A percentile compares a stretch with the other conserved stretches of the same genome.
Evolutionary conservation across 2,113 vertebrate genomes (phyloP).

Genomic region (Lophius piscatorius): DNA sequence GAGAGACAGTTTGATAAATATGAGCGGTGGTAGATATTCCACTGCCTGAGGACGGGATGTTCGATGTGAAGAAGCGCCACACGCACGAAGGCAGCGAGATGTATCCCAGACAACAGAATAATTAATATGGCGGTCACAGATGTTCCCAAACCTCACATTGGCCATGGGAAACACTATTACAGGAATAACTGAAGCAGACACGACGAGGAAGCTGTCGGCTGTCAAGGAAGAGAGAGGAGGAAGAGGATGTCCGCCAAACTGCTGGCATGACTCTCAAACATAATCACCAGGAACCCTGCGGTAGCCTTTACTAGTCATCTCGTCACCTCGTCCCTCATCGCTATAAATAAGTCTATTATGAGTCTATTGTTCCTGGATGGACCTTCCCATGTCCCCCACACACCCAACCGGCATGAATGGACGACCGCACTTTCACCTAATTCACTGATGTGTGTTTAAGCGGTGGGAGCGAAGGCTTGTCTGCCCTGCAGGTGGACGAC

Average conservation of each 20-base stretch:
- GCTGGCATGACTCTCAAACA: conserved; percentile 58
- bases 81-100: not conserved
- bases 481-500: conserved; percentile 38
- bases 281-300: conserved; percentile 42
- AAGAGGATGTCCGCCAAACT: conserved; percentile 64
- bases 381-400: conserved; percentile 32
- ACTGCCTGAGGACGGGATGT: not conserved
- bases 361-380: conserved; percentile 66
- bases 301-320: conserved; percentile 47
- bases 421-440: conserved; percentile 59
- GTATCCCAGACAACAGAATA: conserved; percentile 28
- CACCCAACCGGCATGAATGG: conserved; percentile 1
- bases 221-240: conserved; percentile 47
- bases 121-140: conserved; percentile 44
- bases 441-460: conserved; percentile 35
- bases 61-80: conserved; percentile 2
- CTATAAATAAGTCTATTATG: conserved; percentile 65
- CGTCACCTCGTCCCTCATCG: conserved; percentile 16
- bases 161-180: conserved; percentile 23
- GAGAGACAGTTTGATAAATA: not conserved
- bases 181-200: conserved; percentile 44
- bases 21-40: not conserved
- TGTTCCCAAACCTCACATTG: conserved; percentile 31
- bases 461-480: conserved; percentile 30
- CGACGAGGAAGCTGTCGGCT: conserved; percentile 39